Evolutionary conservation across 2,888 invertebrate genomes (phyloP), one percentile per base, ranked within the genome.

Genomic region (Scelioninae gen. 1): DNA sequence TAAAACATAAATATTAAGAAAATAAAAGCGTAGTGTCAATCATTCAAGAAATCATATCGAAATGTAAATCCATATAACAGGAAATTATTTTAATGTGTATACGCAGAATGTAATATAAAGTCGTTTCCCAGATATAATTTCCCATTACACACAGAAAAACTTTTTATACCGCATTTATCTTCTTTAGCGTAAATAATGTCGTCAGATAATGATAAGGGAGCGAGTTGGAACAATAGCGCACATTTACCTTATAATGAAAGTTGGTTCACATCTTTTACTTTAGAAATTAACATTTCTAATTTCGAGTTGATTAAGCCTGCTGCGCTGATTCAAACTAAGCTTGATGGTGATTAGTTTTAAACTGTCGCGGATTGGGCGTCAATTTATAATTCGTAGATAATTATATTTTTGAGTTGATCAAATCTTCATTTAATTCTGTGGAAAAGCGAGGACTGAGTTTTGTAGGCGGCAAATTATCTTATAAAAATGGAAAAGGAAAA

Each of bases 281-380:
- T 16, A 9, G 56, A 56, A 49, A 69, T 69, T 34, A 58, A 69
- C 58, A 49, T 53, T 55, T 69, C 69, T 69, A 58, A 58, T 69
- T 69, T 53, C 58, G 32, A 69, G 58, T 47, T 32, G 32, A 56
- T 58, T 58, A 69, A 55, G 68, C 47, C 31, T 23, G 23, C 0
- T 11, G 31, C 45, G 23, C 29, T 51, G 51, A 66, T 40, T 51
- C 53, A 29, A 68, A 23, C 51, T 32, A 40, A 47, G 31, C 49
- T 69, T 16, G 43, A 31, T 49, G 16, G n/a, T 58, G 58, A 69
- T 69, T 69, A 69, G 49, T 58, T 49, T 65, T 32, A 65, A 65
- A 65, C 49, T 49, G 29, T 34, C 49, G 23, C 16, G 34, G 31
- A 58, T 56, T 69, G 45, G 43, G 34, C 29, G 58, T 56, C 68